Conservation (phyloP, 2,888 invertebrate species). For the Pristionchus arcanus region DNA sequence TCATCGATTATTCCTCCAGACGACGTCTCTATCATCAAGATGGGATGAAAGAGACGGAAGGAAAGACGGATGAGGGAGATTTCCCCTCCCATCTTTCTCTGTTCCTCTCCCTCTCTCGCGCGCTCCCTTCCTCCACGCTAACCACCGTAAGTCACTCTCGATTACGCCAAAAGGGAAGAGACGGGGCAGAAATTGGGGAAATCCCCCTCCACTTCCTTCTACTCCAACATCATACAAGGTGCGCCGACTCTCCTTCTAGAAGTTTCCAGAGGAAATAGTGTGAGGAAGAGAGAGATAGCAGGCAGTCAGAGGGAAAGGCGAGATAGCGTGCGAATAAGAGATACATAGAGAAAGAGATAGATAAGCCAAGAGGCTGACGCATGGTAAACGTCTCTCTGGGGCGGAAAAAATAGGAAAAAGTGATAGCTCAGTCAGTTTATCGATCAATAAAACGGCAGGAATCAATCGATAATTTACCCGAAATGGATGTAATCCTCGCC, state of each 20-base stretch:
- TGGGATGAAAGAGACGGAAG: slow-evolving; percentile 15
- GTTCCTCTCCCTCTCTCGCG: slow-evolving; percentile 25
- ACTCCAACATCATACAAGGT: slow-evolving; percentile 13
- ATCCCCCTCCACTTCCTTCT: neutral
- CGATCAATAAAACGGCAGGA: neutral
- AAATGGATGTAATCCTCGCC: slow-evolving; percentile 85
- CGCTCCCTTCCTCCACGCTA: slow-evolving; percentile 45
- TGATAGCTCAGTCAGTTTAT: slow-evolving; percentile 37
- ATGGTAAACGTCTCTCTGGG: neutral
- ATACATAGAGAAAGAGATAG: neutral
- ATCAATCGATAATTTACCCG: slow-evolving; percentile 56
- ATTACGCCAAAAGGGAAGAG: slow-evolving; percentile 21
- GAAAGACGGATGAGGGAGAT: slow-evolving; percentile 5
- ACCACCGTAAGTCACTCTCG: slow-evolving; percentile 44
- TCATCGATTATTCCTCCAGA: slow-evolving; percentile 26
- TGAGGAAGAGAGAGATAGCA: neutral
- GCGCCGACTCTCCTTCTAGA: neutral
- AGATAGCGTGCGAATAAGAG: neutral
- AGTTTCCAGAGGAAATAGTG: neutral
- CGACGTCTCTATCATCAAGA: slow-evolving; percentile 28
- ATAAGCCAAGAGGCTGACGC: slow-evolving; percentile 50
- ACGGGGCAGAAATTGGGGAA: slow-evolving; percentile 1
- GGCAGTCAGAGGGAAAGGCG: neutral
- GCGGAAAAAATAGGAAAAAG: neutral
- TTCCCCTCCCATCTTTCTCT: neutral